phyloP scores from a whole-genome alignment of 1,140 invertebrate genomes.

The Ectropis grisescens region DNA sequence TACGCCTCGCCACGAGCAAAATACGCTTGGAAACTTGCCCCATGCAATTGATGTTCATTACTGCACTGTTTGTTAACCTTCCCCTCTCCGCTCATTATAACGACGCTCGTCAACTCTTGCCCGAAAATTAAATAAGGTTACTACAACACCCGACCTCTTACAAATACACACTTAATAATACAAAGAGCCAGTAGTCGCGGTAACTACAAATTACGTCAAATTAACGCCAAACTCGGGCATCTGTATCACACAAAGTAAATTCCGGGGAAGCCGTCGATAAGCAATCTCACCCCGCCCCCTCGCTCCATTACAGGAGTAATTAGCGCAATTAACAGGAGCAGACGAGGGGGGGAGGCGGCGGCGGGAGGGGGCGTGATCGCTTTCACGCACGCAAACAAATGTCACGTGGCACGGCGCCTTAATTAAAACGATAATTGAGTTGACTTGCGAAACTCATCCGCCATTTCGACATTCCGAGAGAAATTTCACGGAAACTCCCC shows the following conservation, averaged over 20 bases:
- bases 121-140: too few species aligned
- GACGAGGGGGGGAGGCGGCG: conserved; percentile 19
- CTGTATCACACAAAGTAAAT: conserved; percentile 43
- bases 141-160: too few species aligned
- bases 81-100: conserved; percentile 5
- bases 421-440: conserved; percentile 71
- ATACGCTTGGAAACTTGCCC: conserved; percentile 30
- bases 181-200: background rate
- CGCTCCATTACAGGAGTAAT: conserved; percentile 63
- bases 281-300: conserved; percentile 51
- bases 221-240: conserved; percentile 19
- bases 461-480: conserved; percentile 62
- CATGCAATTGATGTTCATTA: conserved; percentile 25
- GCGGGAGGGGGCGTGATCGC: conserved; percentile 30
- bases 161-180: too few species aligned
- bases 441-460: conserved; percentile 66
- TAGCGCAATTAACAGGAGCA: conserved; percentile 34
- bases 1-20: conserved; percentile 10
- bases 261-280: conserved; percentile 49
- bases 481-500: conserved; percentile 58
- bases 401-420: conserved; percentile 64
- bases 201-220: conserved; percentile 21
- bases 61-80: conserved; percentile 16
- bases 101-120: too few species aligned
- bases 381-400: conserved; percentile 68